These are phyloP conservation scores for Ooceraea biroi DNA, from an alignment of 1,140 invertebrate species.

Conservation along the genomic window DNA sequence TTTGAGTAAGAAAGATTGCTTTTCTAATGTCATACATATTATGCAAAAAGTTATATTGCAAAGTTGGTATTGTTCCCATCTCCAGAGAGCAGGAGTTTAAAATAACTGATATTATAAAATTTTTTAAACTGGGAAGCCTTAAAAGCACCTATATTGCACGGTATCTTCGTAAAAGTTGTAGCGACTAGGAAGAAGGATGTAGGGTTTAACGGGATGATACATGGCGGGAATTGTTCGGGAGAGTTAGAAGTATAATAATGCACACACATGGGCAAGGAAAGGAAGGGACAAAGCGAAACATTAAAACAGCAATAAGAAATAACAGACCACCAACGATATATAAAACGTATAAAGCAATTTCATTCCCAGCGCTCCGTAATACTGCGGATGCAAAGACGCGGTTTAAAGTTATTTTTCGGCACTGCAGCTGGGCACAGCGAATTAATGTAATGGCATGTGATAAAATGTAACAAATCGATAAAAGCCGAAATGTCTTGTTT, in stretches of 20 bases:
- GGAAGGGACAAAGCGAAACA: conserved; percentile 15
- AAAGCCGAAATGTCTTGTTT: not conserved
- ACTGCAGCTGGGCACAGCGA: not conserved
- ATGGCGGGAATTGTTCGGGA: conserved; percentile 32
- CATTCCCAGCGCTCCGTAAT: not conserved
- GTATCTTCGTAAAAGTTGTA: conserved; percentile 7
- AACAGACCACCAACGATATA: conserved; percentile 15
- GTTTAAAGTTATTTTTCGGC: conserved; percentile 21
- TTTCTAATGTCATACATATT: not conserved
- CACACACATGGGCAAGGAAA: conserved; percentile 4
- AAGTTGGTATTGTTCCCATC: not conserved
- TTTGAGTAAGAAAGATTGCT: not conserved
- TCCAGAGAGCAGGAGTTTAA: not conserved
- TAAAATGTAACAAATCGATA: conserved; percentile 2
- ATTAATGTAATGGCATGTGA: conserved; percentile 36
- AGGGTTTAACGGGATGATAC: conserved; percentile 52
- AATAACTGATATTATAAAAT: conserved; percentile 21
- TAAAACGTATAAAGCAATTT: conserved; percentile 39
- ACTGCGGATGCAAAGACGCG: not conserved
- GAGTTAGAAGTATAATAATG: conserved; percentile 44
- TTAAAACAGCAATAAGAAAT: conserved; percentile 38
- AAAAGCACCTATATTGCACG: conserved; percentile 6
- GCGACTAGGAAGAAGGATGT: conserved; percentile 38
- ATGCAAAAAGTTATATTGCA: not conserved
- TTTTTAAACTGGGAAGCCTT: conserved; percentile 5